These are phyloP conservation scores for Toxonevra muliebris DNA, from an alignment of 2,888 invertebrate genomes.

Conservation along the genomic window DNA sequence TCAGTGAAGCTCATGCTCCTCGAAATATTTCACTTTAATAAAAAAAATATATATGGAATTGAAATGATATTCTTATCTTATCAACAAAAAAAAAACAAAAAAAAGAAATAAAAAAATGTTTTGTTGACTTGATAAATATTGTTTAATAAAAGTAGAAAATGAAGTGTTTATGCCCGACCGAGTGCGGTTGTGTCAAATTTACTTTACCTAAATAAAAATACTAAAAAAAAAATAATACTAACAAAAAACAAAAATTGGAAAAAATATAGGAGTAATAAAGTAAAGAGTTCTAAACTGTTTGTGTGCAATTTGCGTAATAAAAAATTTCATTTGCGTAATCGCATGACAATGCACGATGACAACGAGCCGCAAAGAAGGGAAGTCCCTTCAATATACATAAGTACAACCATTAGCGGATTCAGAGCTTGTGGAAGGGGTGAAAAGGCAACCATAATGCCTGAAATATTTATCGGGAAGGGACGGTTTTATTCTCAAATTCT, in stretches of 20 bases:
- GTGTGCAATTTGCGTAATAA: conserved; percentile 2
- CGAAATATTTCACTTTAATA: no score
- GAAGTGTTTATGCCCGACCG: neutral
- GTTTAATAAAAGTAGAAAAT: conserved; percentile 4
- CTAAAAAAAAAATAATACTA: conserved; percentile 10
- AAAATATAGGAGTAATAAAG: neutral
- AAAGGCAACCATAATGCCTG: no score
- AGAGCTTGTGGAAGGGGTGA: no score
- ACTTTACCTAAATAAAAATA: neutral
- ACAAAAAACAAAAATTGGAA: no score
- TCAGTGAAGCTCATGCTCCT: no score
- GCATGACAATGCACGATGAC: neutral
- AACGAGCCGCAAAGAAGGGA: no score
- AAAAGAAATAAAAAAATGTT: conserved; percentile 4
- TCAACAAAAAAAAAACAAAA: neutral
- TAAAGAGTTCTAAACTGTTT: neutral
- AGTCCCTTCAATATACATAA: no score
- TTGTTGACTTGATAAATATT: neutral
- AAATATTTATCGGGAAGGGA: no score
- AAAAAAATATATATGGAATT: no score
- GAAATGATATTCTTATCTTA: neutral
- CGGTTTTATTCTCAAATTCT: no score
- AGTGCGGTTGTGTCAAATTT: no score
- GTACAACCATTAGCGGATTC: no score
- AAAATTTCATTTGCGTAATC: conserved; percentile 2